Base-by-base conservation (phyloP, 2,888 invertebrate genomes). In the Drosophila robusta region DNA sequence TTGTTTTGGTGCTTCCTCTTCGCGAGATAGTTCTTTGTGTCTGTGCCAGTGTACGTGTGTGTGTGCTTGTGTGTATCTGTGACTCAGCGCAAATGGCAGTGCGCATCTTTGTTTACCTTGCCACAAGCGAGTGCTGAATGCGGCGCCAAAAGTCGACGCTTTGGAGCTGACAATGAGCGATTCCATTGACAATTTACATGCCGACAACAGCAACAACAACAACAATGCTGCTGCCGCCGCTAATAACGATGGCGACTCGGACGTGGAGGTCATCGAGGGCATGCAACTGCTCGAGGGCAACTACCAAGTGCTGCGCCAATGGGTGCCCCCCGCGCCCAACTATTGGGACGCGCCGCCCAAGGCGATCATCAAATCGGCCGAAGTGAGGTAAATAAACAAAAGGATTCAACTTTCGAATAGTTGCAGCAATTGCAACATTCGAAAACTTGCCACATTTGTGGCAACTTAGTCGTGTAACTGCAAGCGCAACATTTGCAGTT, bases 341-440 rank as follows among this genome's bases (percentile, higher is more conserved):
- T 92, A 91, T 85, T 92, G 92, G 92, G 91, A 92, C 87, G 92
- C 92, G 36, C 92, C 92, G 26, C 92, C 92, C 45, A 92, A 92
- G 71, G 92, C 91, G 68, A 88, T 92, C 66, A 92, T 92, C 69
- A 92, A 92, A 63, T 90, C 91, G 24, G 92, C 92, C 12, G 90
- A 91, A 91, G 92, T 92, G 78, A 92, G 92, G 92, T 92, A 89
- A 89, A 69, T 38, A 57, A 34, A 39, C 29, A 34, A 41, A 34
- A 44, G 2, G 18, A n/a, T 4, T 26, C 22, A 14, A 44, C 41
- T 56, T 39, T 39, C 7, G 16, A 38, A 11, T 47, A 29, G n/a
- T 14, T 14, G 24, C 12, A 49, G n/a, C 49, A 38, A 16, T 12
- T 44, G 16, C 46, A 39, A 41, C 32, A 52, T 38, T 29, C 12